Evolutionary conservation across 2,797 vertebrate genomes (phyloP), one percentile per base, ranked within the genome.

Genomic region (Mus minutoides): DNA sequence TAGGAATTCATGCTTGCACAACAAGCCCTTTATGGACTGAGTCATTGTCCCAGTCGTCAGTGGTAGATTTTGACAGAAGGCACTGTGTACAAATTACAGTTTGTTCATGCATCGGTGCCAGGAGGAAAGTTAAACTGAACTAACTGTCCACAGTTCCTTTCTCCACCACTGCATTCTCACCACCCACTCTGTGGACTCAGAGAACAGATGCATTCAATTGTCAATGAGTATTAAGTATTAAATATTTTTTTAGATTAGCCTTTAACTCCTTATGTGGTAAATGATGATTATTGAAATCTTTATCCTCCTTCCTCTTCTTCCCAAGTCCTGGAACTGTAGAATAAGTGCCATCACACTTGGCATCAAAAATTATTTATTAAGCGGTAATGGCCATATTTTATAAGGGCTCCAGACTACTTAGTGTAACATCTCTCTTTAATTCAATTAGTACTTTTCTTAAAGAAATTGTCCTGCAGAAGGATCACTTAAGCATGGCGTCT

Each of bases 21-120:
- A 17, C 56, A 60, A 56, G 6, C n/a, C 40, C 52, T 43, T 75
- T 21, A 21, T 16, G 40, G 69, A 88, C 26, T 54, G 34, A 73
- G 52, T 43, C 37, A 58, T 58, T 22, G 56, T 31, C 54, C 87
- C 73, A 49, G 8, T 49, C 29, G 7, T 49, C 40, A 62, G 77
- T 64, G 19, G 22, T 37, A 97, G 76, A 67, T 93, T 92, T 95
- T 93, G 82, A 86, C 88, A 94, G 94, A 95, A 92, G 26, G 52
- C 84, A 96, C 58, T 52, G 26, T 83, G 43, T 12, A 87, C 78
- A 92, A 93, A 95, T 89, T 85, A 94, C 37, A 90, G 69, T 80
- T 91, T 93, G 92, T 96, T 96, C 91, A 94, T 96, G 71, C 71
- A 56, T 73, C 80, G 12, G 11, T 96, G 78, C 62, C 75, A 87